Conservation (phyloP, 2,797 vertebrate species). For the Nannoperca australis region DNA sequence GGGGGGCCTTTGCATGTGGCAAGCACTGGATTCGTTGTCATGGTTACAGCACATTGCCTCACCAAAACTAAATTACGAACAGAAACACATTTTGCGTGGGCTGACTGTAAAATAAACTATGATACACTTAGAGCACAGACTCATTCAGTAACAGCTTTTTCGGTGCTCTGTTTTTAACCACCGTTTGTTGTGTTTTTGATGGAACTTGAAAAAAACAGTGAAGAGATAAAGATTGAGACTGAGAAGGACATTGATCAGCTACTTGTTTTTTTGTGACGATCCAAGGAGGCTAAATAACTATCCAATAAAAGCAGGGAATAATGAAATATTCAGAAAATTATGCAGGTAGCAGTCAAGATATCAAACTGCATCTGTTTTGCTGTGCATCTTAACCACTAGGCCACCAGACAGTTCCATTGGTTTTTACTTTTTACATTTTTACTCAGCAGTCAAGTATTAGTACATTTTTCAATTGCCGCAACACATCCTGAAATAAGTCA, state of each 20-base stretch:
- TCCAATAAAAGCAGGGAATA: background rate
- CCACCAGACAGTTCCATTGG: background rate
- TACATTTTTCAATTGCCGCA: background rate
- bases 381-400: background rate
- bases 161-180: background rate
- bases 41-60: conserved; percentile 49
- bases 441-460: background rate
- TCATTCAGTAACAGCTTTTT: conserved; percentile 24
- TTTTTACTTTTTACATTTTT: too few species aligned
- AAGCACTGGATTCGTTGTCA: conserved; percentile 39
- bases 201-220: conserved; percentile 2
- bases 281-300: background rate
- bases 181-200: conserved; percentile 3
- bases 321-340: background rate
- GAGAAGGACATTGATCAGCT: background rate
- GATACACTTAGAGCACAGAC: conserved; percentile 2
- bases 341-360: background rate
- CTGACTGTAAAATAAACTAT: conserved; percentile 1
- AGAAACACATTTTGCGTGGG: conserved; percentile 40
- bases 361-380: background rate
- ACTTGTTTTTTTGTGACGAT: background rate
- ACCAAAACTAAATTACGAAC: conserved; percentile 38
- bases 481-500: background rate
- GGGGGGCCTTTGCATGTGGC: conserved; percentile 2
- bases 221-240: background rate